phyloP scores from a whole-genome alignment of 2,797 vertebrate species.

The Myotis daubentonii region DNA sequence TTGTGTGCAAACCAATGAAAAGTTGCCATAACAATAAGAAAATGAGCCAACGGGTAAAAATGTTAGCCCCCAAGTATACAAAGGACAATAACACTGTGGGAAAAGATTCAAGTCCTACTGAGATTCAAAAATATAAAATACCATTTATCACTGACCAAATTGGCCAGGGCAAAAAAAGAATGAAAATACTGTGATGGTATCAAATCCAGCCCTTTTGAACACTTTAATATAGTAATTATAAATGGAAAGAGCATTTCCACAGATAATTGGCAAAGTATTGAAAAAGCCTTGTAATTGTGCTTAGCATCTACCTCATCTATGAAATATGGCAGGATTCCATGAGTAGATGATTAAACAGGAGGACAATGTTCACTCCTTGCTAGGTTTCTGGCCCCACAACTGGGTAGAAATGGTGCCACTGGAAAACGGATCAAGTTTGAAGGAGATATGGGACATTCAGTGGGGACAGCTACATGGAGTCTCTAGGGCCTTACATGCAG shows the following conservation, averaged over 20 bases:
- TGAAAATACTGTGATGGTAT: background rate
- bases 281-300: background rate
- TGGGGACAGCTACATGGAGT: background rate
- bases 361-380: background rate
- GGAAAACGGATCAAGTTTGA: background rate
- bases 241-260: background rate
- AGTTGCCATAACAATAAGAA: background rate
- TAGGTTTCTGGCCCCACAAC: background rate
- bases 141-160: background rate
- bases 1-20: background rate
- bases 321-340: background rate
- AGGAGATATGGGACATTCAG: accelerated
- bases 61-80: background rate
- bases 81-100: background rate
- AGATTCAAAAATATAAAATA: background rate
- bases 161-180: background rate
- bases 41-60: background rate
- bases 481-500: background rate
- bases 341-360: background rate
- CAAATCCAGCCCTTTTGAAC: background rate
- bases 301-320: background rate
- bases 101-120: background rate
- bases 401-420: accelerated
- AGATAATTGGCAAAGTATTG: background rate
- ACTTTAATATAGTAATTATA: background rate